Evolutionary conservation across 1,140 invertebrate species (phyloP).

Genomic region (Drosophila murphyi): DNA sequence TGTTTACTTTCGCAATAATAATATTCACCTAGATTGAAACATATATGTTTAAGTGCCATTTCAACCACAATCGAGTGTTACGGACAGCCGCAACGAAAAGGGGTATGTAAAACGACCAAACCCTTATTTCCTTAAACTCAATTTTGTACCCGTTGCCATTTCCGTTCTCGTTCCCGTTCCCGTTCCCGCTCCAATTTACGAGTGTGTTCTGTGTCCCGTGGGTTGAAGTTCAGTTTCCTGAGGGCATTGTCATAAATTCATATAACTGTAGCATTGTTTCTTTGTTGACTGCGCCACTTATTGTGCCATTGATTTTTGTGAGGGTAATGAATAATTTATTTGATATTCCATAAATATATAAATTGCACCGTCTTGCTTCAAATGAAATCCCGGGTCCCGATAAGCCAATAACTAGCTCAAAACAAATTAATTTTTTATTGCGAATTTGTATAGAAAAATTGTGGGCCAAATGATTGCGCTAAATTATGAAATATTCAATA

Average conservation of each 20-base stretch:
- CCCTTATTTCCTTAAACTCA: neutral
- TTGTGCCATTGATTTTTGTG: neutral
- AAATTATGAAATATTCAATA: constrained; percentile 12
- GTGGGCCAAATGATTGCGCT: neutral
- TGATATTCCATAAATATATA: neutral
- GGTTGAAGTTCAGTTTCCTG: neutral
- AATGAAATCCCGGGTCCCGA: neutral
- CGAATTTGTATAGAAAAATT: constrained; percentile 27
- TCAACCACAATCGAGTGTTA: neutral
- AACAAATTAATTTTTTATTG: constrained; percentile 47
- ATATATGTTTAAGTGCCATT: neutral
- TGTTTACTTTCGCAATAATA: constrained; percentile 51
- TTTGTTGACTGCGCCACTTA: neutral
- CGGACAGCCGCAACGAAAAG: neutral
- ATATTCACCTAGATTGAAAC: constrained; percentile 9
- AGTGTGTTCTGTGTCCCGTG: neutral
- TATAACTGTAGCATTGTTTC: neutral
- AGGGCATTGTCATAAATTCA: neutral
- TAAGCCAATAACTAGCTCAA: neutral
- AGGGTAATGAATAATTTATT: neutral
- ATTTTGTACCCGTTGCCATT: neutral
- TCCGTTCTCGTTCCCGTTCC: neutral
- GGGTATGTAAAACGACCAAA: neutral
- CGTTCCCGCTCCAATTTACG: neutral
- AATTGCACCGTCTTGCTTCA: neutral